Conservation (phyloP, 2,797 vertebrate species). For the Hydrophis major region DNA sequence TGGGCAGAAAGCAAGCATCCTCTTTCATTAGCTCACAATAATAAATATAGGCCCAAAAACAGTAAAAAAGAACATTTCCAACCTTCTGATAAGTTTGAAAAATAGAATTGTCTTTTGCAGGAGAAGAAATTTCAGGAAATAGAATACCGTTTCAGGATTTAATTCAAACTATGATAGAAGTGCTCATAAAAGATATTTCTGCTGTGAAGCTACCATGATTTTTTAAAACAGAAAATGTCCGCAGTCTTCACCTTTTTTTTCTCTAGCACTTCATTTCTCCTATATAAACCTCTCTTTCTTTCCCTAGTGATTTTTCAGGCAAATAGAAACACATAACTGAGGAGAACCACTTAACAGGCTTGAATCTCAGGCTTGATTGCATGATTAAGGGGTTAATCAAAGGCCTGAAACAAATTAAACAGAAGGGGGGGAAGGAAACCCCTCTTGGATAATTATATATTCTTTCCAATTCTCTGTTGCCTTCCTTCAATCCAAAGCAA, state of each 20-base stretch:
- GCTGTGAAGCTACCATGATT: background rate
- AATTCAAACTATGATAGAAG: background rate
- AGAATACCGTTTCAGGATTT: background rate
- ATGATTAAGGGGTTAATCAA: conserved; percentile 22
- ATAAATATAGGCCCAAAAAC: background rate
- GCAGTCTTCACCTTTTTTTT: too few species aligned
- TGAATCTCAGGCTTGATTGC: conserved; percentile 8
- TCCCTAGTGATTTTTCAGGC: background rate
- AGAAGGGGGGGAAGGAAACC: conserved; percentile 11
- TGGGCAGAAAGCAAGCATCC: background rate
- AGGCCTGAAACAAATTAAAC: conserved; percentile 23
- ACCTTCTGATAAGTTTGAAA: background rate
- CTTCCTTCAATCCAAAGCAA: background rate
- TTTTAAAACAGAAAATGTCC: background rate
- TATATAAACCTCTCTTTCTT: background rate
- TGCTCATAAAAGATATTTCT: background rate
- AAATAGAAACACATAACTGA: conserved; percentile 2
- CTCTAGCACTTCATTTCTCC: background rate
- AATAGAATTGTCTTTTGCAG: background rate
- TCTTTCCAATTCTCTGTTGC: background rate
- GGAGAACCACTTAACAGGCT: background rate
- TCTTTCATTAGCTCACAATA: background rate
- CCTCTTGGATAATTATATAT: background rate
- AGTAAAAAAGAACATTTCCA: background rate
- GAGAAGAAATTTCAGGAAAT: background rate